Evolutionary conservation across 2,888 invertebrate genomes (phyloP).

Genomic region (Pheosia tremula): DNA sequence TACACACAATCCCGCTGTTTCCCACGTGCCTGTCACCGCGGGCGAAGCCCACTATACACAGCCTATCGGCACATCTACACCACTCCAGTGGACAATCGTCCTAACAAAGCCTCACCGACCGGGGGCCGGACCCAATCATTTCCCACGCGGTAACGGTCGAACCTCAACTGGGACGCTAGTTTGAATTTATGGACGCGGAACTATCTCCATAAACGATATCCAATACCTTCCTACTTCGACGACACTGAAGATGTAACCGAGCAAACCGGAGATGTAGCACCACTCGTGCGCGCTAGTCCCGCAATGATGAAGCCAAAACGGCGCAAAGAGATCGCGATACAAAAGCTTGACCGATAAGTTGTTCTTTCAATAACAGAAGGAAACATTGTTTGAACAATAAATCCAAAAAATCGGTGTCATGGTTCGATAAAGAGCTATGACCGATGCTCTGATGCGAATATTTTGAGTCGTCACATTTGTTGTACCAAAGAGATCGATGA

Average conservation of each 20-base stretch:
- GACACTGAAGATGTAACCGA: slow-evolving; percentile 51
- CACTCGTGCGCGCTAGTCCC: slow-evolving; percentile 49
- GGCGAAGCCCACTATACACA: slow-evolving; percentile 56
- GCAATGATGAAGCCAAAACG: slow-evolving; percentile 55
- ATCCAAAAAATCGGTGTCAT: slow-evolving; percentile 66
- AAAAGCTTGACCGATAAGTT: slow-evolving; percentile 82
- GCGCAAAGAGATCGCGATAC: slow-evolving; percentile 73
- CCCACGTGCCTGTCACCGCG: slow-evolving; percentile 81
- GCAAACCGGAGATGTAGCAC: slow-evolving; percentile 63
- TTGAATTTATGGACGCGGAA: slow-evolving; percentile 75
- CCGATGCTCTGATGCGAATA: slow-evolving; percentile 46
- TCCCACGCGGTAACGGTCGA: slow-evolving; percentile 83
- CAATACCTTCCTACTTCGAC: slow-evolving; percentile 59
- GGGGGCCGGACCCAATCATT: slow-evolving; percentile 74
- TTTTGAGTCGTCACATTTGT: slow-evolving; percentile 43
- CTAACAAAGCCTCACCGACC: slow-evolving; percentile 80
- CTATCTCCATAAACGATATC: slow-evolving; percentile 56
- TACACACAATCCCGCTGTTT: slow-evolving; percentile 72
- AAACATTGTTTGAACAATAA: slow-evolving; percentile 78
- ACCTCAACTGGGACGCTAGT: slow-evolving; percentile 72
- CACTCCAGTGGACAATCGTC: slow-evolving; percentile 81
- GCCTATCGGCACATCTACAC: slow-evolving; percentile 80
- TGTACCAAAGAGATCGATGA: slow-evolving; percentile 28
- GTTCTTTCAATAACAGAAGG: slow-evolving; percentile 76
- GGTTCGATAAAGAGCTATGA: slow-evolving; percentile 55